A percentile compares a stretch with the other conserved stretches of the same genome.
Conservation (phyloP, 2,888 invertebrate species). For the Mythimna albipuncta region DNA sequence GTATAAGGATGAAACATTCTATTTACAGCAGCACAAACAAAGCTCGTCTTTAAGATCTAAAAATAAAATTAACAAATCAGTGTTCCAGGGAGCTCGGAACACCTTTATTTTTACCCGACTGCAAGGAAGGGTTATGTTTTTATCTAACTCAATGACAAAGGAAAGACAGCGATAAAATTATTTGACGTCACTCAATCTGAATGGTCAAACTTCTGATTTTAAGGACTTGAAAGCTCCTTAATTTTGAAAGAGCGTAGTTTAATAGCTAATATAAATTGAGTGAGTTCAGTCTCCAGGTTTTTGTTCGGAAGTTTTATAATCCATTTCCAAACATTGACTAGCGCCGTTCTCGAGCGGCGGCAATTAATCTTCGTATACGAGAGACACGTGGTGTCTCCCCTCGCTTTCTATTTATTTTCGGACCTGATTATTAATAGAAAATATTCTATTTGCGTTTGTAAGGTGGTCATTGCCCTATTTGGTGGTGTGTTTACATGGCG, state of each 20-base stretch:
- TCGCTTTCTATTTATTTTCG: slow-evolving; percentile 82
- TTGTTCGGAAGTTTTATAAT: slow-evolving; percentile 54
- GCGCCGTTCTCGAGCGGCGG: slow-evolving; percentile 57
- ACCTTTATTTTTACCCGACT: slow-evolving; percentile 35
- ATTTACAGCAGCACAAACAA: slow-evolving; percentile 43
- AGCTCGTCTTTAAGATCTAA: slow-evolving; percentile 45
- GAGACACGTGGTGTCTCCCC: slow-evolving; percentile 84
- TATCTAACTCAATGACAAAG: slow-evolving; percentile 51
- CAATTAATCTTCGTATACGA: slow-evolving; percentile 80
- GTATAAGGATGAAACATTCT: slow-evolving; percentile 45
- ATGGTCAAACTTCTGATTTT: slow-evolving; percentile 25
- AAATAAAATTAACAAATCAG: slow-evolving; percentile 47
- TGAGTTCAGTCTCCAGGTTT: slow-evolving; percentile 32
- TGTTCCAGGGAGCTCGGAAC: slow-evolving; percentile 33
- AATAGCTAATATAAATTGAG: slow-evolving; percentile 40
- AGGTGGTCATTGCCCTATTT: slow-evolving; percentile 89
- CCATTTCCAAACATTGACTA: slow-evolving; percentile 49
- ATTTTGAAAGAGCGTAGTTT: slow-evolving; percentile 19
- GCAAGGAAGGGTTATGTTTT: not conserved
- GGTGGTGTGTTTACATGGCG: slow-evolving; percentile 88
- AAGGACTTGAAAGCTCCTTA: slow-evolving; percentile 12
- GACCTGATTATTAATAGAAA: slow-evolving; percentile 83
- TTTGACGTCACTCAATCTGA: slow-evolving; percentile 35
- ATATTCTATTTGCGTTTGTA: slow-evolving; percentile 84
- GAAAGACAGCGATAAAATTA: slow-evolving; percentile 31